Conservation (phyloP, 2,113 vertebrate species). For the Halcyon senegalensis region DNA sequence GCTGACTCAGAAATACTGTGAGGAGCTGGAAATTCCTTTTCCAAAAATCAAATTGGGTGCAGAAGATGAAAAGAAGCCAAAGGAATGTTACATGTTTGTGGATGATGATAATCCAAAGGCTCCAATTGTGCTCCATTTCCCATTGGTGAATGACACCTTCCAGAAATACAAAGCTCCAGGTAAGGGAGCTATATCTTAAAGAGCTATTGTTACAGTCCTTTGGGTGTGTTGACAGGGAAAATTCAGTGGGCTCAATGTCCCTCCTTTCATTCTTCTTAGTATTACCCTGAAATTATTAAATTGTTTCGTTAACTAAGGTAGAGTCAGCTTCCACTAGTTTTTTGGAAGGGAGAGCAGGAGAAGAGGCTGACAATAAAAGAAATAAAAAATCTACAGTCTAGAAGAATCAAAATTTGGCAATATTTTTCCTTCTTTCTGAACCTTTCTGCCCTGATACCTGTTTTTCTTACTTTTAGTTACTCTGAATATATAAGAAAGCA, state of each 20-base stretch:
- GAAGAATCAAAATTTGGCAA: background rate
- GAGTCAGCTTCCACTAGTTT: background rate
- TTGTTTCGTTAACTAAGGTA: background rate
- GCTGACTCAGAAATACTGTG: slow-evolving; percentile 76
- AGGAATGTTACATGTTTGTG: slow-evolving; percentile 79
- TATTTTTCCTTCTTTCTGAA: background rate
- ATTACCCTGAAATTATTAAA: background rate
- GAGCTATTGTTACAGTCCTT: background rate
- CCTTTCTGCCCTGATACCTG: background rate
- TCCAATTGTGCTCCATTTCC: slow-evolving; percentile 81
- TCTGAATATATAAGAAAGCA: background rate
- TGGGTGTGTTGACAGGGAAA: background rate
- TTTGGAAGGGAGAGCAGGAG: background rate
- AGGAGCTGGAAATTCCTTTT: slow-evolving; percentile 77
- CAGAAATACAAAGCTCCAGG: slow-evolving; percentile 76
- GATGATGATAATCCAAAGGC: slow-evolving; percentile 61
- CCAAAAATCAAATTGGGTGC: slow-evolving; percentile 68
- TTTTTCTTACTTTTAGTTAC: background rate
- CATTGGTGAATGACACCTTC: slow-evolving; percentile 80
- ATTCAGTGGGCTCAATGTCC: background rate
- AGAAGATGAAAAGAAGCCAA: slow-evolving; percentile 69
- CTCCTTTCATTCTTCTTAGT: background rate
- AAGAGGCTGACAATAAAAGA: background rate
- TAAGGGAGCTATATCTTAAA: background rate
- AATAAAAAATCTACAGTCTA: background rate